Conservation (phyloP, 2,797 vertebrate genomes). For the Dromococcyx pavoninus region DNA sequence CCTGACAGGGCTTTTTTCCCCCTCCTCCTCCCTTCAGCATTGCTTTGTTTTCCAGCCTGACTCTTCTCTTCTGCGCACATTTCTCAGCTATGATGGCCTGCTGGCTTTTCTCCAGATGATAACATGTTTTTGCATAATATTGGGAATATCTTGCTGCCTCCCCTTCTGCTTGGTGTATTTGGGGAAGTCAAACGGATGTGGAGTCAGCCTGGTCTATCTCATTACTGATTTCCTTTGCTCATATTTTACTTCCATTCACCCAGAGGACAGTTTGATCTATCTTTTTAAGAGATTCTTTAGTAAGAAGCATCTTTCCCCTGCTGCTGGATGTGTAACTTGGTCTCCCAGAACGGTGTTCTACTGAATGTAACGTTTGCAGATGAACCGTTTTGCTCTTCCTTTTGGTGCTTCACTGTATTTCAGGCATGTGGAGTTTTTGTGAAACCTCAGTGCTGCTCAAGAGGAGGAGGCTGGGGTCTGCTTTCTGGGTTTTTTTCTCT, state of each 20-base stretch:
- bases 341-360: not conserved
- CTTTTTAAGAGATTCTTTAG: not conserved
- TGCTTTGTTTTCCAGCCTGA: not conserved
- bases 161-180: not conserved
- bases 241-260: not conserved
- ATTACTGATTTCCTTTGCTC: not conserved
- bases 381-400: not conserved
- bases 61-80: not conserved
- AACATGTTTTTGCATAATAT: not conserved
- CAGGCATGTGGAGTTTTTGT: not conserved
- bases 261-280: not conserved
- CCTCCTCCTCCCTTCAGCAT: not conserved
- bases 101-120: not conserved
- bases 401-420: not conserved
- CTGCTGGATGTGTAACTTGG: not conserved
- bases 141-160: not conserved
- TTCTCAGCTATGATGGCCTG: not conserved
- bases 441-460: not conserved
- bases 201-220: not conserved
- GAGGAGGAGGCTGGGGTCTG: not conserved
- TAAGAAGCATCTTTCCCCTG: not conserved
- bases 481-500: not conserved
- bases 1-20: not conserved
- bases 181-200: not conserved
- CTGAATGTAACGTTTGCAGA: not conserved